Conservation (phyloP, 2,113 vertebrate species). For the human region DNA sequence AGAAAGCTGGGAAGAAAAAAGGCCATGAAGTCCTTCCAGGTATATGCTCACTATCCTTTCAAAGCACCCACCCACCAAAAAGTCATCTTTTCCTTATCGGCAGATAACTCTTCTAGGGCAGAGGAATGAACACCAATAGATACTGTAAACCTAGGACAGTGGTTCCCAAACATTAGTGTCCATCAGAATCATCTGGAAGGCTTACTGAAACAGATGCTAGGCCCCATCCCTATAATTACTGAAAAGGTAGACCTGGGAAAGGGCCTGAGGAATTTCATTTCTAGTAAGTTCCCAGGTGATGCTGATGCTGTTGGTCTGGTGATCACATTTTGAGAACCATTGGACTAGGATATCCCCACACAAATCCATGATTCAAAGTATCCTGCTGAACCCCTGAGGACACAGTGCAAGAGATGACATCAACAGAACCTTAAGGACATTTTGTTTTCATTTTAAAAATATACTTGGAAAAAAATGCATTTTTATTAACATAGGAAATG, state of each 20-base stretch:
- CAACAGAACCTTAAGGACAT: background rate
- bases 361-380: slow-evolving; percentile 4
- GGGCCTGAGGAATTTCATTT: background rate
- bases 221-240: background rate
- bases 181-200: background rate
- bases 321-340: background rate
- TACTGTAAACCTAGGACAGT: background rate
- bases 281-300: background rate
- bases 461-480: background rate
- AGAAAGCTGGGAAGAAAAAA: background rate
- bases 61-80: background rate
- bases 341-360: background rate
- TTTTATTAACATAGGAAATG: slow-evolving; percentile 38
- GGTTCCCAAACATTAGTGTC: background rate
- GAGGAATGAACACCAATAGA: background rate
- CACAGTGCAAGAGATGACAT: background rate
- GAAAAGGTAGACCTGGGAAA: background rate
- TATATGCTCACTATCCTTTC: background rate
- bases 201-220: background rate
- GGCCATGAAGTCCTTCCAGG: background rate
- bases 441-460: slow-evolving; percentile 43
- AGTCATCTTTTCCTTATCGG: background rate
- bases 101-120: background rate
- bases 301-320: background rate
- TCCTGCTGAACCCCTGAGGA: background rate